Evolutionary conservation across 2,888 invertebrate genomes (phyloP), one percentile per base, ranked within the genome.

Genomic region (Petrolisthes cinctipes): DNA sequence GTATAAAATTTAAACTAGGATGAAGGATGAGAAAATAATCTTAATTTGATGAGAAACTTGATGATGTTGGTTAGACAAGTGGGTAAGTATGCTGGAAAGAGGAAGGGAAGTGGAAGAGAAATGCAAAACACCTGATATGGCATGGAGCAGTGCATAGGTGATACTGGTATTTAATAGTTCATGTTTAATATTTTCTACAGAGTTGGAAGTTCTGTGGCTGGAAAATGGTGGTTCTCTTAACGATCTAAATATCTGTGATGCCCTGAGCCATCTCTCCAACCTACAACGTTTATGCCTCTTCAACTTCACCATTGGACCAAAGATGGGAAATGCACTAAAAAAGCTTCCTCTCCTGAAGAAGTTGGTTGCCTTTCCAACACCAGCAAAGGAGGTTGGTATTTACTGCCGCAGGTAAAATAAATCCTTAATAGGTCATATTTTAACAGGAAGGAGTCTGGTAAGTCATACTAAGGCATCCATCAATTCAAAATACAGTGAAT

Each of bases 281-380:
- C 54, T 88, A 2, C 84, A 83, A n/a, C 87, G 87, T 23, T 81
- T 88, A 54, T 88, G 87, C 56, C 84, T 88, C 61, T 81, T 88
- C 81, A 83, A 84, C 37, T 88, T 88, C 54, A 73, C 80, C 7
- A 71, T 88, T 1, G 87, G 87, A 5, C 61, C 80, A 11, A 88
- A 84, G 75, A 37, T 88, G 20, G 87, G 87, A 66, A 37, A 76
- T 5, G 82, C 87, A 61, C 73, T 88, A 9, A 88, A 81, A 14
- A 88, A 84, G 66, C 75, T 88, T 57, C n/a, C 57, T 23, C 75
- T 53, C 7, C 81, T 88, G 20, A 83, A 84, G n/a, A 73, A 83
- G 37, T 53, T 88, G 37, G 79, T 83, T 75, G 73, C 84, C 17
- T 80, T 88, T 17, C 87, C 83, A 53, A 66, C 23, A 20, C 73